Percentiles rank a stretch among this genome's conserved stretches.
Evolutionary conservation across 2,113 vertebrate species (phyloP).

Genomic region (Heloderma charlesbogerti): DNA sequence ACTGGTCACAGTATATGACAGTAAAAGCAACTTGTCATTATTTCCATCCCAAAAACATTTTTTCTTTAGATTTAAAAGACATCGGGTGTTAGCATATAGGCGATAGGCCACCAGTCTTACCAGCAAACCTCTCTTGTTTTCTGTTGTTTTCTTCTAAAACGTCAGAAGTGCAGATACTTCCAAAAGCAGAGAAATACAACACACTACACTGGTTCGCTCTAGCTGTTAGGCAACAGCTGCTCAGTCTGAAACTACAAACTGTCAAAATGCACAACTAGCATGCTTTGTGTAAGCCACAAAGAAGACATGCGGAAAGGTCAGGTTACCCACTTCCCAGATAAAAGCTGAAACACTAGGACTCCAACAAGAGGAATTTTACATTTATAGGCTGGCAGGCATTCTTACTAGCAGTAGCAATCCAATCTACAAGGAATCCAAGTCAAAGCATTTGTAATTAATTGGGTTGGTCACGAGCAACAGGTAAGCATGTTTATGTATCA

Average conservation of each 20-base stretch:
- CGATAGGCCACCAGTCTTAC: constrained; percentile 53
- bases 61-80: background rate
- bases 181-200: constrained; percentile 58
- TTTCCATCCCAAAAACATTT: constrained; percentile 10
- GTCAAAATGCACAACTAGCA: constrained; percentile 77
- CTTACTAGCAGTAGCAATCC: constrained; percentile 52
- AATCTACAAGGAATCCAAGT: background rate
- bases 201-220: constrained; percentile 79
- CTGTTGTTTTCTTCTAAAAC: constrained; percentile 59
- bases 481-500: background rate
- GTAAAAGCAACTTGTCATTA: background rate
- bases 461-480: background rate
- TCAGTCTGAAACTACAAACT: constrained; percentile 75
- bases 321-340: constrained; percentile 76
- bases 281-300: constrained; percentile 74
- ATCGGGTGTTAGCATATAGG: background rate
- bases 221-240: constrained; percentile 78
- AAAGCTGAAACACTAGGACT: constrained; percentile 63
- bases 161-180: constrained; percentile 72
- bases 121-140: constrained; percentile 56
- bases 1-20: background rate
- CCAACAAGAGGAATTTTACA: constrained; percentile 71
- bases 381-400: constrained; percentile 55
- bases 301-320: constrained; percentile 73
- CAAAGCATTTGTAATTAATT: background rate